These are phyloP conservation scores for Carassius carassius DNA, from an alignment of 2,113 vertebrate species.

Conservation along the genomic window DNA sequence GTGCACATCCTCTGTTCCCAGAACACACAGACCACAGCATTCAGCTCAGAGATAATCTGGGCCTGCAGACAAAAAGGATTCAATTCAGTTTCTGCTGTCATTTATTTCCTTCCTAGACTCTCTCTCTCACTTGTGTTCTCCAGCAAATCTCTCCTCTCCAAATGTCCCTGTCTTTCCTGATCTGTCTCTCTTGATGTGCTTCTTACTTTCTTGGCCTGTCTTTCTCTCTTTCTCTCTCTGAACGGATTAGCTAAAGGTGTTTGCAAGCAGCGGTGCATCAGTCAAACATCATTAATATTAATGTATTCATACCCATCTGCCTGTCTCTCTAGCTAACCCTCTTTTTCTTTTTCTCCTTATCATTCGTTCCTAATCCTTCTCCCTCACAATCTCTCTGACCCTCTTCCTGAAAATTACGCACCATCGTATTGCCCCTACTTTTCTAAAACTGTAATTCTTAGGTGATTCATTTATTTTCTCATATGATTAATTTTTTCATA, in stretches of 20 bases:
- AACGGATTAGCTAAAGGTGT: constrained; percentile 77
- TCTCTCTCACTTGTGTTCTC: constrained; percentile 21
- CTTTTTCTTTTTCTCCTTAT: constrained; percentile 35
- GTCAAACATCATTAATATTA: constrained; percentile 77
- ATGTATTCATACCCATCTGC: constrained; percentile 78
- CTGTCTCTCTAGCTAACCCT: constrained; percentile 50
- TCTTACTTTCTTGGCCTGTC: constrained; percentile 54
- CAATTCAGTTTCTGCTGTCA: constrained; percentile 51
- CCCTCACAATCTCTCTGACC: constrained; percentile 1
- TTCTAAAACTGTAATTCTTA: not conserved
- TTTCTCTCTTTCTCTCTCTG: constrained; percentile 48
- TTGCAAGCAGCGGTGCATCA: constrained; percentile 71
- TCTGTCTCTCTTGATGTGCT: constrained; percentile 37
- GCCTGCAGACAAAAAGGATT: constrained; percentile 57
- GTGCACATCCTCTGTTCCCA: constrained; percentile 40
- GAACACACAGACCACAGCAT: constrained; percentile 49
- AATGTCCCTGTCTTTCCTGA: constrained; percentile 46
- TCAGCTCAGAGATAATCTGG: constrained; percentile 53
- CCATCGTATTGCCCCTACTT: not conserved
- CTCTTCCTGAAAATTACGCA: constrained; percentile 25
- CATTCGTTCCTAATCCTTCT: constrained; percentile 46
- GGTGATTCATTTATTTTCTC: not conserved
- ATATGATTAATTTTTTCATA: not conserved
- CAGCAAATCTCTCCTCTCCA: constrained; percentile 42
- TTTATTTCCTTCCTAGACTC: constrained; percentile 23